Percentiles rank a stretch among this genome's conserved stretches.
phyloP scores from a whole-genome alignment of 2,888 invertebrate genomes.

The Adineta ricciae region DNA sequence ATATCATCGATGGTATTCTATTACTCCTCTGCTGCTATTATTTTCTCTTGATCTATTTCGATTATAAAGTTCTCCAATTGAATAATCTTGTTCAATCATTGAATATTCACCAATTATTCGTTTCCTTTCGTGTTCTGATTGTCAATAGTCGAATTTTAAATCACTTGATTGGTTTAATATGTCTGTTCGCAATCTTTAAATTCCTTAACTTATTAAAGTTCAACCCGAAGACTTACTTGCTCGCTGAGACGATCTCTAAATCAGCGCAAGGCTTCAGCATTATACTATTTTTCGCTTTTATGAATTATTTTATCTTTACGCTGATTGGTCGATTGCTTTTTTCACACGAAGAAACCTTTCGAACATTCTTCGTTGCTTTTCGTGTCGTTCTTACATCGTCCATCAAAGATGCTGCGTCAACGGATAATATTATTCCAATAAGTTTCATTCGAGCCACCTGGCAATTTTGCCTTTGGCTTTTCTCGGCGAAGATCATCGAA shows the following conservation, averaged over 20 bases:
- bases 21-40: slow-evolving; percentile 17
- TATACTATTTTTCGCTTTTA: not conserved
- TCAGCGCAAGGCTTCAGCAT: not conserved
- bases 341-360: not conserved
- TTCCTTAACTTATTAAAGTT: not conserved
- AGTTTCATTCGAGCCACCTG: not conserved
- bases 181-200: slow-evolving; percentile 11
- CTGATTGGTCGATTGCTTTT: slow-evolving; percentile 8
- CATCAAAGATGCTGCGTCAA: not conserved
- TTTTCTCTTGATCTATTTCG: slow-evolving; percentile 3
- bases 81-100: not conserved
- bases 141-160: not conserved
- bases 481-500: not conserved
- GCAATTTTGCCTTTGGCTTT: not conserved
- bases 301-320: slow-evolving; percentile 18
- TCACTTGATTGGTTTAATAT: not conserved
- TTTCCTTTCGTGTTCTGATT: not conserved
- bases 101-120: not conserved
- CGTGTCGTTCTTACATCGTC: slow-evolving; percentile 9
- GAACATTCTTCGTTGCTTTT: slow-evolving; percentile 10
- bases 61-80: not conserved
- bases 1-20: not conserved
- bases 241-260: not conserved
- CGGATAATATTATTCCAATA: not conserved
- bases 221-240: not conserved